Conservation (phyloP, 2,113 vertebrate genomes). For the Carassius auratus region DNA sequence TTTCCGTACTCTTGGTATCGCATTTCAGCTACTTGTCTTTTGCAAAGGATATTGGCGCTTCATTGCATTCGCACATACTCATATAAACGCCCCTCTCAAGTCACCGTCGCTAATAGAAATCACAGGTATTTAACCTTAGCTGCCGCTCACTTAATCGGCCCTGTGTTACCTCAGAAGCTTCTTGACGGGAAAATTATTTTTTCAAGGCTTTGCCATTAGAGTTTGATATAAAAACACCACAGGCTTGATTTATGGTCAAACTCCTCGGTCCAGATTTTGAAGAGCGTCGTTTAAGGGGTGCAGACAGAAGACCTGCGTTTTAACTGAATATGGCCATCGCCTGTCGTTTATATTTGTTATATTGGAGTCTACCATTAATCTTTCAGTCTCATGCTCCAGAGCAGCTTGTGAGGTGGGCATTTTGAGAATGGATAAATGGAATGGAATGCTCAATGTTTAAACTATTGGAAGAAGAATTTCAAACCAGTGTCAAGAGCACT, state of each 20-base stretch:
- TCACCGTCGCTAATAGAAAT: background rate
- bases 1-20: conserved; percentile 47
- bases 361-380: conserved; percentile 48
- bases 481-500: background rate
- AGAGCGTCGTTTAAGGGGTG: conserved; percentile 54
- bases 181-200: conserved; percentile 30
- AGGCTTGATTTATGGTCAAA: conserved; percentile 55
- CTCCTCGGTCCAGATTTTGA: conserved; percentile 45
- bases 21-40: conserved; percentile 51
- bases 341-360: conserved; percentile 50
- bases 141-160: background rate
- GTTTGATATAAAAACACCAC: conserved; percentile 58
- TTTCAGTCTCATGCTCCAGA: conserved; percentile 18
- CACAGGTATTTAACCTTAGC: background rate
- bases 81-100: conserved; percentile 23
- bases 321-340: conserved; percentile 37
- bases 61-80: background rate
- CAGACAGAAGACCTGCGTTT: conserved; percentile 35
- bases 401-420: conserved; percentile 5
- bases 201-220: conserved; percentile 39
- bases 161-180: conserved; percentile 57
- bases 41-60: background rate
- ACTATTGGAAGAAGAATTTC: background rate
- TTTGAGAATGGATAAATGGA: background rate
- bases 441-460: conserved; percentile 25